A percentile compares a stretch with the other conserved stretches of the same genome.
These are phyloP conservation scores for Cydia amplana DNA, from an alignment of 1,140 invertebrate genomes.

Conservation along the genomic window DNA sequence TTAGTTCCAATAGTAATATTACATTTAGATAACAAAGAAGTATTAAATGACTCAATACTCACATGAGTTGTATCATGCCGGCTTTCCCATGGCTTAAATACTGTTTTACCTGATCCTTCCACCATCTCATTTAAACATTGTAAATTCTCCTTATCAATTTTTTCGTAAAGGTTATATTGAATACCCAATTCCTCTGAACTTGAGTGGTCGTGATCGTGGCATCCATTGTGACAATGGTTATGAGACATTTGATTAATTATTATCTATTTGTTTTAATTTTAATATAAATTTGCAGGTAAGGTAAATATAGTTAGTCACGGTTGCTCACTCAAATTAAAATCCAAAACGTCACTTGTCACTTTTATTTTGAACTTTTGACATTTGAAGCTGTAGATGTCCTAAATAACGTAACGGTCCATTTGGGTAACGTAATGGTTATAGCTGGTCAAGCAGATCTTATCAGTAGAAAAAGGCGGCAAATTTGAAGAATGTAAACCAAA, in stretches of 20 bases:
- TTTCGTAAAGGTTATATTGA: constrained; percentile 92
- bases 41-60: constrained; percentile 45
- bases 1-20: no score
- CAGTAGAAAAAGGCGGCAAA: no score
- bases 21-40: no score
- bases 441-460: no score
- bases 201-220: constrained; percentile 80
- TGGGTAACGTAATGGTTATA: no score
- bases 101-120: constrained; percentile 91
- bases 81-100: constrained; percentile 97
- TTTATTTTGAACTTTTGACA: constrained; percentile 2
- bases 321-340: not conserved
- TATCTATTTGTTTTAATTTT: not conserved
- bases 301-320: not conserved
- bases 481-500: no score
- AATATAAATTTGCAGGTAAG: not conserved
- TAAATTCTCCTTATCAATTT: constrained; percentile 93
- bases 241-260: constrained; percentile 57
- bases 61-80: constrained; percentile 88
- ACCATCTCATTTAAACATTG: constrained; percentile 94
- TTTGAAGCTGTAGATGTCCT: not conserved
- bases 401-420: no score
- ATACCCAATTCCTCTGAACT: constrained; percentile 87
- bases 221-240: constrained; percentile 60
- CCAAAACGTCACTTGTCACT: not conserved